Evolutionary conservation across 2,113 vertebrate species (phyloP).

Genomic region (Pangasianodon gigas): DNA sequence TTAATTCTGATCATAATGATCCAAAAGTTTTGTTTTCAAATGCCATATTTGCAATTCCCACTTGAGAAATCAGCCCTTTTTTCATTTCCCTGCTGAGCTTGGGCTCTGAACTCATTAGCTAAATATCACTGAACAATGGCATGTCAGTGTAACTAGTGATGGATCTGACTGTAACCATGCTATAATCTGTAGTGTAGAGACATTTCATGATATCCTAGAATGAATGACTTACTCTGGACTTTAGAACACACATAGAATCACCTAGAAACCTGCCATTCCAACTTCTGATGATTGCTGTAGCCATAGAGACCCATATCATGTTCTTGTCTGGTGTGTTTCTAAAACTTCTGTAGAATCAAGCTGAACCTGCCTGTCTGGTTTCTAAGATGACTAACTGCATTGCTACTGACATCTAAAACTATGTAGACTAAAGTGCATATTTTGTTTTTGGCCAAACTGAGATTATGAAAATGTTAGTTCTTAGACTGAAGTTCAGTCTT

Average conservation of each 20-base stretch:
- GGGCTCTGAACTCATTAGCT: not conserved
- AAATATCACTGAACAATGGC: not conserved
- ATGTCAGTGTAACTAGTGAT: no score
- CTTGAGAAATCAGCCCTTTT: not conserved
- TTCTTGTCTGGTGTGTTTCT: constrained; percentile 52
- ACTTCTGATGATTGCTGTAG: constrained; percentile 64
- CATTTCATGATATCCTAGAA: not conserved
- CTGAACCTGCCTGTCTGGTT: constrained; percentile 70
- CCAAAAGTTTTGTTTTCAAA: not conserved
- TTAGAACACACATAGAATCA: no score
- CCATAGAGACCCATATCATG: constrained; percentile 61
- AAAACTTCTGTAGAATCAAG: constrained; percentile 58
- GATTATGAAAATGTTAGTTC: not conserved
- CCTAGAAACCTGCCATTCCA: constrained; percentile 46
- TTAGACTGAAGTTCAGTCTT: not conserved
- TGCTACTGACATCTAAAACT: constrained; percentile 38
- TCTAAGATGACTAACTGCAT: constrained; percentile 24
- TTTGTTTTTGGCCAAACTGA: not conserved
- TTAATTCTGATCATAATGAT: not conserved
- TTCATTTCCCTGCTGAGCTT: not conserved
- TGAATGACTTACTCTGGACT: not conserved
- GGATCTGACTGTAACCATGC: not conserved
- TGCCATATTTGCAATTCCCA: not conserved
- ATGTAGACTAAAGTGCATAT: constrained; percentile 37
- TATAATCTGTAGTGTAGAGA: not conserved